Percentiles rank a stretch among this genome's conserved stretches.
phyloP scores from a whole-genome alignment of 2,113 vertebrate species.

The Raja brachyura region DNA sequence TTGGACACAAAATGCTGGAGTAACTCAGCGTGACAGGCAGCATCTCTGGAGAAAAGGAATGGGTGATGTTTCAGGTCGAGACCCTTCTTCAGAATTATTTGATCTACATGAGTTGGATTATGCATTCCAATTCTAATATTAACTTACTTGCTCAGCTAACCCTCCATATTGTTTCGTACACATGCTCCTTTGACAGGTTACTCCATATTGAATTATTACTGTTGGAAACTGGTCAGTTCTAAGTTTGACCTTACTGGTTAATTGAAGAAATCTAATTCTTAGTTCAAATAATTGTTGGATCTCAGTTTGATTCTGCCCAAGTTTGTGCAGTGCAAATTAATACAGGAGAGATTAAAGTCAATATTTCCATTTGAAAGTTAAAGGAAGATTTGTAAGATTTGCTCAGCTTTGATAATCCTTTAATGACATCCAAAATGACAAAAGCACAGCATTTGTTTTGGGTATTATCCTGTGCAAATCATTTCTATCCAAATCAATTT shows the following conservation, averaged over 20 bases:
- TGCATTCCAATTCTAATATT: background rate
- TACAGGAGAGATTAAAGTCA: background rate
- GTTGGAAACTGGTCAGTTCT: background rate
- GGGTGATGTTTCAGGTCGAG: no score
- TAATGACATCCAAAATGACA: background rate
- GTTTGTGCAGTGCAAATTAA: background rate
- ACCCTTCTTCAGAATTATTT: no score
- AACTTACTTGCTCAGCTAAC: background rate
- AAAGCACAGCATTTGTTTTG: no score
- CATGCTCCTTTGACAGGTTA: background rate
- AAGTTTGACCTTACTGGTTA: background rate
- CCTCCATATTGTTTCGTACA: background rate
- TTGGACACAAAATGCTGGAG: no score
- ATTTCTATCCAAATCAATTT: background rate
- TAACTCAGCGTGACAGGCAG: no score
- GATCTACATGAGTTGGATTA: no score
- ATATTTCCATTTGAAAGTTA: background rate
- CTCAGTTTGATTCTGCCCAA: background rate
- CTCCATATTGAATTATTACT: constrained; percentile 4
- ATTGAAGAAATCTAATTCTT: background rate
- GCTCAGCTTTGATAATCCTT: background rate
- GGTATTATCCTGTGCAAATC: background rate
- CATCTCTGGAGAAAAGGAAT: no score
- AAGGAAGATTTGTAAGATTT: background rate
- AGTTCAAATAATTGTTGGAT: background rate